Percentiles rank a stretch among this genome's conserved stretches.
phyloP scores from a whole-genome alignment of 2,113 vertebrate genomes.

The Zosterops pallidus region DNA sequence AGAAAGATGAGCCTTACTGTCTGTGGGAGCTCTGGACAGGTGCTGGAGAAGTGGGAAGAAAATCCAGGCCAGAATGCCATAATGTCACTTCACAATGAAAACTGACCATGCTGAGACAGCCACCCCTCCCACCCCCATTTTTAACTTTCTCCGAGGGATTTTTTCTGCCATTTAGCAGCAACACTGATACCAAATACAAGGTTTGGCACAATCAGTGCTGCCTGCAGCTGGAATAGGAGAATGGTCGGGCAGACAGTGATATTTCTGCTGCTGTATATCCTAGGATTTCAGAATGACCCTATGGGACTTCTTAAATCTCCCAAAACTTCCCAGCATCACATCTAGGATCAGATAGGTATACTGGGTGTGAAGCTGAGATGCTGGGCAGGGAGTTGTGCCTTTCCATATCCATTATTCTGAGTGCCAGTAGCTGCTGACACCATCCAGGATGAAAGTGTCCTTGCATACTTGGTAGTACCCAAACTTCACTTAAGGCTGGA shows the following conservation, averaged over 20 bases:
- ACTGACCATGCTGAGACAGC: neutral
- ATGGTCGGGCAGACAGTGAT: neutral
- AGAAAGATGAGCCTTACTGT: neutral
- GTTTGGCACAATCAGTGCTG: neutral
- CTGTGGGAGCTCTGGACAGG: neutral
- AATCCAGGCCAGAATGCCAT: neutral
- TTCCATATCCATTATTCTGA: neutral
- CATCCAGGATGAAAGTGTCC: neutral
- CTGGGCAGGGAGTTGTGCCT: neutral
- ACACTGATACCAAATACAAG: neutral
- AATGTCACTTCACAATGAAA: neutral
- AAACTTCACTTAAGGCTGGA: neutral
- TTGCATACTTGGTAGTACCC: neutral
- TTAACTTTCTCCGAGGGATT: neutral
- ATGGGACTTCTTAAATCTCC: neutral
- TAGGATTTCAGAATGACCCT: neutral
- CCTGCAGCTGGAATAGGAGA: neutral
- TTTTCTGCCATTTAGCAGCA: neutral
- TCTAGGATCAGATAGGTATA: neutral
- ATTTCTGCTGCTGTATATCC: neutral
- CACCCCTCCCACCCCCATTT: accelerated
- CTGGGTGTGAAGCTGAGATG: neutral
- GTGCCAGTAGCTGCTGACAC: neutral
- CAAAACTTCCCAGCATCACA: neutral
- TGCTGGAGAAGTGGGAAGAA: neutral